phyloP scores from a whole-genome alignment of 2,888 invertebrate genomes.

The Neocrepidodera transversa region DNA sequence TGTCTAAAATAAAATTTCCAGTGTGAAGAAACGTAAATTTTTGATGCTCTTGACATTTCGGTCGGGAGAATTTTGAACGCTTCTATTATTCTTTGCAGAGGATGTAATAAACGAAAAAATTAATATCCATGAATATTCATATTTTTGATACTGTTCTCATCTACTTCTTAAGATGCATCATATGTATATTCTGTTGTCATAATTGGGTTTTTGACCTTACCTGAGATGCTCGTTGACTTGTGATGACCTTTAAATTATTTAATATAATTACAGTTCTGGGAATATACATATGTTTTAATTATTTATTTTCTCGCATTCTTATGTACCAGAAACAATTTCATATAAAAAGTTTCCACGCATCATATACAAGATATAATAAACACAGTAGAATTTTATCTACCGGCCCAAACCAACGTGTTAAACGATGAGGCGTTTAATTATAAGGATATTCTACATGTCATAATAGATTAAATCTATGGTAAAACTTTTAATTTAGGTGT shows the following conservation, averaged over 20 bases:
- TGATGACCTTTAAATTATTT: slow-evolving; percentile 55
- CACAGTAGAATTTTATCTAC: slow-evolving; percentile 24
- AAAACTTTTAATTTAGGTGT: slow-evolving; percentile 22
- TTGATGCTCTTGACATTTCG: slow-evolving; percentile 10
- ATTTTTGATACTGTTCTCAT: slow-evolving; percentile 23
- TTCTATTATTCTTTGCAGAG: background rate
- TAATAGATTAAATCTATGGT: slow-evolving; percentile 31
- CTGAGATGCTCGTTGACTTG: slow-evolving; percentile 51
- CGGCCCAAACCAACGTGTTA: slow-evolving; percentile 26
- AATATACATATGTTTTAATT: slow-evolving; percentile 52
- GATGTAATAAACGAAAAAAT: slow-evolving; percentile 13
- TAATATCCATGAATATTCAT: slow-evolving; percentile 15
- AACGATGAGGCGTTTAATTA: slow-evolving; percentile 27
- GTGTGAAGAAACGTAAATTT: background rate
- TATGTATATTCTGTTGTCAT: slow-evolving; percentile 29
- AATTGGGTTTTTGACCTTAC: slow-evolving; percentile 55
- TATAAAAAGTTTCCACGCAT: slow-evolving; percentile 27
- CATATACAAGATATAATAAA: slow-evolving; percentile 19
- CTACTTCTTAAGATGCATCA: slow-evolving; percentile 22
- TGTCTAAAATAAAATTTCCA: slow-evolving; percentile 6
- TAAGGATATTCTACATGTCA: slow-evolving; percentile 29
- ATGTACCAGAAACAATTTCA: slow-evolving; percentile 27
- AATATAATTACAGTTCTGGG: slow-evolving; percentile 53
- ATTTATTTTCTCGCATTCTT: slow-evolving; percentile 41
- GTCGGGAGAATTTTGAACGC: background rate